Evolutionary conservation across 1,140 invertebrate genomes (phyloP).

Genomic region (Drosophila ficusphila): DNA sequence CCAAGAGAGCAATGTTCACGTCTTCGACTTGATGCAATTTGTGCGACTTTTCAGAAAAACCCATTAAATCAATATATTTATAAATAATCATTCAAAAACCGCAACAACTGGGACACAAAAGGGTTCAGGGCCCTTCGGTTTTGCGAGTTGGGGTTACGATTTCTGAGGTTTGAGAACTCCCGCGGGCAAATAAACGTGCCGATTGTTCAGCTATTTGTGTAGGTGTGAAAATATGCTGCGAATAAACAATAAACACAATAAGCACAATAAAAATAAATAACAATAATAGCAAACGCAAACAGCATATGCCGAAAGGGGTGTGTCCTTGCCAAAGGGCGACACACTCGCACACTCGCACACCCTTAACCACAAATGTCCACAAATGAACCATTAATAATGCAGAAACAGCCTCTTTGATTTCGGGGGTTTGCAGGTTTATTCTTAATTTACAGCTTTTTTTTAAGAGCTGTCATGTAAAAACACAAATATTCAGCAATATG

Average conservation of each 20-base stretch:
- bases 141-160: neutral
- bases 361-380: constrained; percentile 35
- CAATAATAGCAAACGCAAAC: constrained; percentile 72
- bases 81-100: constrained; percentile 32
- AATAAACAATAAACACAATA: constrained; percentile 63
- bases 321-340: constrained; percentile 18
- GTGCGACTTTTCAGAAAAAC: constrained; percentile 25
- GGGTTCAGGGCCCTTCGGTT: neutral
- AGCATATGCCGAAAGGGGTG: constrained; percentile 29
- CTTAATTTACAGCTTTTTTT: too few species aligned
- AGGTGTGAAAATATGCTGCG: constrained; percentile 82
- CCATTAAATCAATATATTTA: constrained; percentile 52
- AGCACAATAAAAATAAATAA: constrained; percentile 69
- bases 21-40: neutral
- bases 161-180: constrained; percentile 29
- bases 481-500: too few species aligned
- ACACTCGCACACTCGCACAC: constrained; percentile 18
- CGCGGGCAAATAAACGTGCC: constrained; percentile 65
- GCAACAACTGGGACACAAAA: constrained; percentile 4
- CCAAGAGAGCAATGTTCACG: constrained; percentile 21
- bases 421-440: neutral
- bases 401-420: constrained; percentile 29
- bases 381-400: constrained; percentile 63
- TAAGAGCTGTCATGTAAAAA: too few species aligned
- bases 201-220: constrained; percentile 74